Evolutionary conservation across 2,797 vertebrate species (phyloP).

Genomic region (Centropyge bicolor): DNA sequence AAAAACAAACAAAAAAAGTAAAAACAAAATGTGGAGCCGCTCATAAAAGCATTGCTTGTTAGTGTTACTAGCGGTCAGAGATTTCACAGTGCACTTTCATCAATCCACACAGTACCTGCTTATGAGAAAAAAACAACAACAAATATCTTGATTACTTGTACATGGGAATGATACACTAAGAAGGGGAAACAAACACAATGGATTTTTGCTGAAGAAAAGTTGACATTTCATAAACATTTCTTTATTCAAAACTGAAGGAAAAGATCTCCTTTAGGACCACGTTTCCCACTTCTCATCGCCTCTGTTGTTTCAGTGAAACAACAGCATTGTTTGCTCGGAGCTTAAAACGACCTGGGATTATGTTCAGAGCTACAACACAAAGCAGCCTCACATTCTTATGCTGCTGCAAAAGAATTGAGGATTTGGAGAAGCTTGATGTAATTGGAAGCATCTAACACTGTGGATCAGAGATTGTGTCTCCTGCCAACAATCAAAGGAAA

Average conservation of each 20-base stretch:
- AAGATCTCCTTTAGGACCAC: not conserved
- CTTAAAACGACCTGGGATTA: not conserved
- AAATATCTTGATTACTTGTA: no score
- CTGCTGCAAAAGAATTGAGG: not conserved
- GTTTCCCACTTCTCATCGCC: not conserved
- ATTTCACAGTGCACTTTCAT: not conserved
- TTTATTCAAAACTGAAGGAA: no score
- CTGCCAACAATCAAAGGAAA: not conserved
- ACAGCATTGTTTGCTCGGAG: not conserved
- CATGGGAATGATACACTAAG: not conserved
- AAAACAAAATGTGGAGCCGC: not conserved
- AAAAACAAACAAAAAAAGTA: no score
- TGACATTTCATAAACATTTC: no score
- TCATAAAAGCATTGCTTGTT: not conserved
- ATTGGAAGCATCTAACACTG: not conserved
- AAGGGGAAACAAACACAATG: not conserved
- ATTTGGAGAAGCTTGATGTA: not conserved
- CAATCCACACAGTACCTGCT: no score
- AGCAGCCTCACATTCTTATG: not conserved
- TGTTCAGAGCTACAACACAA: not conserved
- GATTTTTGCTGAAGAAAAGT: no score
- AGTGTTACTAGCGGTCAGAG: not conserved
- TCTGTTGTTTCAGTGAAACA: not conserved
- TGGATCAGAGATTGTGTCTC: not conserved
- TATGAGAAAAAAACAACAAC: no score